phyloP scores from a whole-genome alignment of 2,888 invertebrate species.

The Eulithis prunata region DNA sequence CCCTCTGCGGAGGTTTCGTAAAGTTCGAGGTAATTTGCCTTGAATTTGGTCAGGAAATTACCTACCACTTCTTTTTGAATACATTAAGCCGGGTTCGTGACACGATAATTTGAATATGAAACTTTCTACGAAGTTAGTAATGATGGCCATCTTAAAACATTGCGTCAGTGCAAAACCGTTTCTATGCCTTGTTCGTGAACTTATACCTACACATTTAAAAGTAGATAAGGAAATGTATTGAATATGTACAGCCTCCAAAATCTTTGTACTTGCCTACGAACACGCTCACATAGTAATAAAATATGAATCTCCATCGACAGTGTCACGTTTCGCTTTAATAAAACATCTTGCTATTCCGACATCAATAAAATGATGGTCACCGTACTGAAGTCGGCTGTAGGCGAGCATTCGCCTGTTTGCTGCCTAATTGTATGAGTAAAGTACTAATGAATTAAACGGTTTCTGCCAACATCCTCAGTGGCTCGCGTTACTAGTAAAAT shows the following conservation, averaged over 20 bases:
- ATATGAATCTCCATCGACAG: too few species aligned
- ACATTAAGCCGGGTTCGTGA: conserved; percentile 34
- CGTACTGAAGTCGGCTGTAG: conserved; percentile 36
- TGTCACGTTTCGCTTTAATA: too few species aligned
- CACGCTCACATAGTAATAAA: too few species aligned
- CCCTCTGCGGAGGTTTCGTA: conserved; percentile 14
- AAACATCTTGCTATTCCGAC: too few species aligned
- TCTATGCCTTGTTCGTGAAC: too few species aligned
- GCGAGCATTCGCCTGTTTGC: conserved; percentile 47
- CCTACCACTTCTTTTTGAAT: conserved; percentile 40
- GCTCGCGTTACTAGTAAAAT: conserved; percentile 27
- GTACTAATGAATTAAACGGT: conserved; percentile 60
- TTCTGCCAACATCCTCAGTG: conserved; percentile 42
- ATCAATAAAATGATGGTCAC: conserved; percentile 44
- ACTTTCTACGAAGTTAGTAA: conserved; percentile 38
- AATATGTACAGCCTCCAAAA: too few species aligned
- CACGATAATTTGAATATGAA: conserved; percentile 40
- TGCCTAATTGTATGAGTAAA: conserved; percentile 55
- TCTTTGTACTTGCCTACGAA: too few species aligned
- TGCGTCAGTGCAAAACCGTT: not conserved
- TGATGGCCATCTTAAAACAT: conserved; percentile 44
- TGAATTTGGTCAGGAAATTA: conserved; percentile 40
- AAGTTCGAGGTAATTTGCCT: conserved; percentile 36
- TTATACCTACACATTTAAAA: too few species aligned
- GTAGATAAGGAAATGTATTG: too few species aligned